These are phyloP conservation scores for Brachionus angularis DNA, from an alignment of 1,140 invertebrate genomes.

Conservation along the genomic window DNA sequence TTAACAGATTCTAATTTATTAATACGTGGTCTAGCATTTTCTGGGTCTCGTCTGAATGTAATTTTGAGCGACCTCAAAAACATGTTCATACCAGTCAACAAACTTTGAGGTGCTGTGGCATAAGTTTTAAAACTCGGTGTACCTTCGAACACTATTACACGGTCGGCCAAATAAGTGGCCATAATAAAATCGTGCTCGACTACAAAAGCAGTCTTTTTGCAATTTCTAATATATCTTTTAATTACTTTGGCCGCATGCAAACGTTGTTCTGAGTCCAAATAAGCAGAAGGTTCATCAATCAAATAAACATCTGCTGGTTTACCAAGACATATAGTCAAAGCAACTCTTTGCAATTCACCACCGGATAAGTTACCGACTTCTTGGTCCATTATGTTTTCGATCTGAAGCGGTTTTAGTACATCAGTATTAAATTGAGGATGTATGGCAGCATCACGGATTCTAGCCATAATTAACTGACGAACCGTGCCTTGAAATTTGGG, in stretches of 20 bases:
- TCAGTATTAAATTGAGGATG: constrained; percentile 98
- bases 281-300: constrained; percentile 97
- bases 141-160: constrained; percentile 98
- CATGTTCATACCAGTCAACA: constrained; percentile 95
- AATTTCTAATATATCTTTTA: constrained; percentile 93
- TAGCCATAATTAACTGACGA: constrained; percentile 82
- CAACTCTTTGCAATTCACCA: constrained; percentile 96
- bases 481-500: constrained; percentile 93
- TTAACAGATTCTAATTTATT: constrained; percentile 95
- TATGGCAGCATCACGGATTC: constrained; percentile 90
- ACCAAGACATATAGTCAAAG: constrained; percentile 87
- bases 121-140: constrained; percentile 77
- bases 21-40: constrained; percentile 95
- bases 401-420: constrained; percentile 95
- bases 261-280: constrained; percentile 99
- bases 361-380: constrained; percentile 93
- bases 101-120: constrained; percentile 85
- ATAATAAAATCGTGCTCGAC: constrained; percentile 99
- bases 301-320: constrained; percentile 98
- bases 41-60: constrained; percentile 95
- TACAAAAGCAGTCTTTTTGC: constrained; percentile 98
- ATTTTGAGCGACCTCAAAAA: constrained; percentile 95
- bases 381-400: constrained; percentile 96
- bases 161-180: constrained; percentile 97
- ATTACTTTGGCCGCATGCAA: constrained; percentile 98